These are phyloP conservation scores for Aethina tumida DNA, from an alignment of 1,140 invertebrate species.

Conservation along the genomic window DNA sequence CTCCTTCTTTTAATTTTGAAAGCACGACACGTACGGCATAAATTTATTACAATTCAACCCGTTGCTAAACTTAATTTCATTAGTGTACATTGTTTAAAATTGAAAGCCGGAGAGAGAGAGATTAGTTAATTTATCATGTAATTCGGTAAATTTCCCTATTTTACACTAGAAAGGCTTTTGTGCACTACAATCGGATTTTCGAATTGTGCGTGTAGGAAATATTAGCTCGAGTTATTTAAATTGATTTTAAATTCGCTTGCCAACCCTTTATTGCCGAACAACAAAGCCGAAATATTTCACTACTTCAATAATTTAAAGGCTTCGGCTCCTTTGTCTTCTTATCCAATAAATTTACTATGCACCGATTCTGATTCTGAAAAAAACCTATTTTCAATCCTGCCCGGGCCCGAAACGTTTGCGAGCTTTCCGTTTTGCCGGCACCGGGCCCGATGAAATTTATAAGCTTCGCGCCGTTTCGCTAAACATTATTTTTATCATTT, in stretches of 20 bases:
- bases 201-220: conserved; percentile 27
- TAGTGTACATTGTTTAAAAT: conserved; percentile 37
- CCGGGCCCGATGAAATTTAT: too few relatives aligned
- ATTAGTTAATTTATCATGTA: conserved; percentile 38
- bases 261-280: conserved; percentile 9
- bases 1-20: conserved; percentile 27
- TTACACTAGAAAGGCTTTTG: conserved; percentile 26
- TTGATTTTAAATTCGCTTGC: conserved; percentile 20
- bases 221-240: conserved; percentile 23
- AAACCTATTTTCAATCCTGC: too few relatives aligned
- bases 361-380: too few relatives aligned
- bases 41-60: conserved; percentile 38
- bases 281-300: conserved; percentile 12
- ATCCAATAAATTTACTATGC: too few relatives aligned
- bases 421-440: too few relatives aligned
- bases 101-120: conserved; percentile 31
- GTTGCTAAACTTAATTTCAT: conserved; percentile 37
- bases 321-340: neutral
- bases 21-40: conserved; percentile 32
- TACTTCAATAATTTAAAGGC: neutral
- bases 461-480: too few relatives aligned
- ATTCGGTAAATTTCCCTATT: conserved; percentile 30
- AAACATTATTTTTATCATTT: too few relatives aligned
- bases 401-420: too few relatives aligned
- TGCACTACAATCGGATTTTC: conserved; percentile 24